Conservation (phyloP, 2,113 vertebrate genomes). For the Brachyhypopomus occidentalis region DNA sequence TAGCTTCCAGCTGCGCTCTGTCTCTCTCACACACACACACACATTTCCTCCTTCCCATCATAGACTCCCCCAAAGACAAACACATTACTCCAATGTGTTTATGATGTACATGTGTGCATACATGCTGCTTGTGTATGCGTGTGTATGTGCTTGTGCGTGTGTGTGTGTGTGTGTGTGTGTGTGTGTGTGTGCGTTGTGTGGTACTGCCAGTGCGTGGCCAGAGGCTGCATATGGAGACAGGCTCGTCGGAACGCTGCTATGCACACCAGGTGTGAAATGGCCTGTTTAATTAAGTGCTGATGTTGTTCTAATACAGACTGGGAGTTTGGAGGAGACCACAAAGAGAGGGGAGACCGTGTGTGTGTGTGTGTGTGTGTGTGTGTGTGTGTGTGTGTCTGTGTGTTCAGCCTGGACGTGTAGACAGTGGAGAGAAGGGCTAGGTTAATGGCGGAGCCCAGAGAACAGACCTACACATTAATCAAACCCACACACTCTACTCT, state of each 20-base stretch:
- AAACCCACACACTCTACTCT: slow-evolving; percentile 56
- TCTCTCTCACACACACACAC: slow-evolving; percentile 2
- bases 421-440: slow-evolving; percentile 64
- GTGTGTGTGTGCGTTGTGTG: slow-evolving; percentile 65
- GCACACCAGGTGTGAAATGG: slow-evolving; percentile 84
- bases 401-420: slow-evolving; percentile 67
- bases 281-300: slow-evolving; percentile 85
- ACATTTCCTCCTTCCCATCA: background rate
- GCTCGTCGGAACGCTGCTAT: slow-evolving; percentile 72
- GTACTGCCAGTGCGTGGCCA: slow-evolving; percentile 69
- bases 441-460: slow-evolving; percentile 73
- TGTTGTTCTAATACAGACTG: slow-evolving; percentile 79
- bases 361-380: slow-evolving; percentile 31
- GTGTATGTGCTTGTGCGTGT: background rate
- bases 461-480: slow-evolving; percentile 77
- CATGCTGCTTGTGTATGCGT: slow-evolving; percentile 10
- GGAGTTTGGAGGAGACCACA: slow-evolving; percentile 51
- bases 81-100: background rate
- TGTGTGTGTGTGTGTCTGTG: slow-evolving; percentile 1
- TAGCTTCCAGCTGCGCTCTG: slow-evolving; percentile 16
- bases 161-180: slow-evolving; percentile 20
- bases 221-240: slow-evolving; percentile 77
- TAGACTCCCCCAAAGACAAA: slow-evolving; percentile 2
- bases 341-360: background rate
- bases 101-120: slow-evolving; percentile 32